These are phyloP conservation scores for Anhinga rufa DNA, from an alignment of 2,113 vertebrate species.

Conservation along the genomic window DNA sequence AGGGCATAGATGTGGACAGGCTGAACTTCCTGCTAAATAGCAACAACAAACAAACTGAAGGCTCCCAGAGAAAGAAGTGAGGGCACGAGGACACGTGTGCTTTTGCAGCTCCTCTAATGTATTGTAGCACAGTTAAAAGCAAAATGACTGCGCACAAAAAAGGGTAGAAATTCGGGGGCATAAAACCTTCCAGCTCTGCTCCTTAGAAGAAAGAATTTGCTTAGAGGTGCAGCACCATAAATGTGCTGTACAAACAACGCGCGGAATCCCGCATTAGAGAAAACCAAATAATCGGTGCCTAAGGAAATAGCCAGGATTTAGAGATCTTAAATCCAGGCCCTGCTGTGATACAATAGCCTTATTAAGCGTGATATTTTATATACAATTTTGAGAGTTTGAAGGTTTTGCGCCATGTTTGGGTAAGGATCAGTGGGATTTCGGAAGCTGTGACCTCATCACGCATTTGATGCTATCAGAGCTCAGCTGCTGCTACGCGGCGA, in stretches of 20 bases:
- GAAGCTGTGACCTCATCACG: constrained; percentile 46
- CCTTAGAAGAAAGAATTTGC: neutral
- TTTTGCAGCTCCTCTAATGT: neutral
- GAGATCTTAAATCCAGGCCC: constrained; percentile 28
- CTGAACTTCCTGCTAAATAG: neutral
- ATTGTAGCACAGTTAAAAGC: neutral
- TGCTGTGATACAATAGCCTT: constrained; percentile 56
- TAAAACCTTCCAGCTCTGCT: neutral
- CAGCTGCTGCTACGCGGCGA: neutral
- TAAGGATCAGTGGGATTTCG: constrained; percentile 61
- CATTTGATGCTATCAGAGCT: constrained; percentile 6
- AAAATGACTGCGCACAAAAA: neutral
- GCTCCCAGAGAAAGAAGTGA: neutral
- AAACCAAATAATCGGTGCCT: constrained; percentile 13
- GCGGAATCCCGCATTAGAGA: neutral
- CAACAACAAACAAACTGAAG: neutral
- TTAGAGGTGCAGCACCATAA: neutral
- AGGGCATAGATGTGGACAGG: neutral
- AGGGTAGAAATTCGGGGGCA: neutral
- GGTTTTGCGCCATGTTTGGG: constrained; percentile 33
- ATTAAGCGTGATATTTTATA: constrained; percentile 56
- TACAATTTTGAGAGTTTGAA: neutral
- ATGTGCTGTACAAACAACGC: neutral
- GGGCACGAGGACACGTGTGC: rapidly evolving
- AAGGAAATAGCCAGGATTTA: constrained; percentile 43